A percentile compares a stretch with the other conserved stretches of the same genome.
phyloP scores from a whole-genome alignment of 1,140 invertebrate genomes.

The Magallana angulata region DNA sequence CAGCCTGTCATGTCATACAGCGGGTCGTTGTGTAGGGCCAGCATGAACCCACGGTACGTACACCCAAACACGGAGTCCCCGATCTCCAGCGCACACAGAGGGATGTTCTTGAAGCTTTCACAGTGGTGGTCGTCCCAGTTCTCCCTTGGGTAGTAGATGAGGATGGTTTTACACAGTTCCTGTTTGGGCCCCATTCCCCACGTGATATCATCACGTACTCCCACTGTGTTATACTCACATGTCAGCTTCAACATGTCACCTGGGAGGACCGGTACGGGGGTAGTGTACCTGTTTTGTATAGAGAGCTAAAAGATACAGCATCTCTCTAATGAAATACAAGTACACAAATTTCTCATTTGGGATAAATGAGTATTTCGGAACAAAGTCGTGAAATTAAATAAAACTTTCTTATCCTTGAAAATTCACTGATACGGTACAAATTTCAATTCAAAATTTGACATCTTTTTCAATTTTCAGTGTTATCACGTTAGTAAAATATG shows the following conservation, averaged over 20 bases:
- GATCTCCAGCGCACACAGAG: slow-evolving; percentile 48
- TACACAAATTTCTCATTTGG: no score
- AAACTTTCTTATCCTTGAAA: no score
- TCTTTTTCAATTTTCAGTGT: no score
- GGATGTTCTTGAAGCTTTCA: slow-evolving; percentile 46
- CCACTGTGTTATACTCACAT: slow-evolving; percentile 50
- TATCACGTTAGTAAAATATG: no score
- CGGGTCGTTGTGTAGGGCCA: background rate
- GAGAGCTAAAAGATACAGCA: no score
- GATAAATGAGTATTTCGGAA: no score
- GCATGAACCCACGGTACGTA: slow-evolving; percentile 37
- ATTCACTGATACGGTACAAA: no score
- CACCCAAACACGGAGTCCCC: slow-evolving; percentile 41
- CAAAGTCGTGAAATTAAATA: no score
- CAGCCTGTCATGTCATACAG: slow-evolving; percentile 42
- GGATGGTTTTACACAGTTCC: slow-evolving; percentile 49
- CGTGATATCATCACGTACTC: background rate
- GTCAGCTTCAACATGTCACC: slow-evolving; percentile 53
- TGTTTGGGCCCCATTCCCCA: slow-evolving; percentile 35
- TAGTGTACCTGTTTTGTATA: slow-evolving; percentile 13
- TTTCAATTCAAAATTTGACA: no score
- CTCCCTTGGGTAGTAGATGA: slow-evolving; percentile 53
- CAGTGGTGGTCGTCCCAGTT: slow-evolving; percentile 52
- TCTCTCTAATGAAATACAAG: no score
- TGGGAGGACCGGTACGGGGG: slow-evolving; percentile 47